A percentile compares a stretch with the other conserved stretches of the same genome.
These are phyloP conservation scores for Apis cerana DNA, from an alignment of 1,140 invertebrate species.

Conservation along the genomic window DNA sequence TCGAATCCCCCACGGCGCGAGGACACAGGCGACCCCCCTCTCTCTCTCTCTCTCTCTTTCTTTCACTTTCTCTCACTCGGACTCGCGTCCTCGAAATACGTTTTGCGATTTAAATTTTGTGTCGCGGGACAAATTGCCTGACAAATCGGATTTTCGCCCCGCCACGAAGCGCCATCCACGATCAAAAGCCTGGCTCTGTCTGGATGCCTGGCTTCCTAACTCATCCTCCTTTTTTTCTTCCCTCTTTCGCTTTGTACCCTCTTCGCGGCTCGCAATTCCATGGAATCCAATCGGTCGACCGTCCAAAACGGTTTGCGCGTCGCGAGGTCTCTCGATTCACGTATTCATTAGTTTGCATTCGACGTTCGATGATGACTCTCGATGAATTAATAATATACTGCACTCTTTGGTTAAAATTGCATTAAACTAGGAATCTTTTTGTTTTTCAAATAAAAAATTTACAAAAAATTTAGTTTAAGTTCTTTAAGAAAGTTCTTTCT, in stretches of 20 bases:
- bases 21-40: constrained; percentile 62
- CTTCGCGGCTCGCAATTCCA: constrained; percentile 40
- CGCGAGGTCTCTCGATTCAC: not conserved
- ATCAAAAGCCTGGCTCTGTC: constrained; percentile 43
- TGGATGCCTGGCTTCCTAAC: constrained; percentile 13
- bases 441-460: no score
- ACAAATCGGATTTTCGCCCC: constrained; percentile 75
- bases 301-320: constrained; percentile 38
- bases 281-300: constrained; percentile 47
- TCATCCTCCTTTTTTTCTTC: constrained; percentile 9
- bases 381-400: not conserved
- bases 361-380: not conserved
- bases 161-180: constrained; percentile 48
- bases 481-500: no score
- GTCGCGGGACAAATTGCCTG: constrained; percentile 78
- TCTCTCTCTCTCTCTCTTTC: constrained; percentile 6
- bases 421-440: no score
- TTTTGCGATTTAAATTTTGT: constrained; percentile 81
- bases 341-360: not conserved
- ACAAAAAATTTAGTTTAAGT: no score
- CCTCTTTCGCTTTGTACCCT: constrained; percentile 38
- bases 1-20: constrained; percentile 62
- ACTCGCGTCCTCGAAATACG: constrained; percentile 56
- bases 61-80: not conserved
- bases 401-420: no score